These are phyloP conservation scores for Cydia splendana DNA, from an alignment of 1,140 invertebrate species.

Conservation along the genomic window DNA sequence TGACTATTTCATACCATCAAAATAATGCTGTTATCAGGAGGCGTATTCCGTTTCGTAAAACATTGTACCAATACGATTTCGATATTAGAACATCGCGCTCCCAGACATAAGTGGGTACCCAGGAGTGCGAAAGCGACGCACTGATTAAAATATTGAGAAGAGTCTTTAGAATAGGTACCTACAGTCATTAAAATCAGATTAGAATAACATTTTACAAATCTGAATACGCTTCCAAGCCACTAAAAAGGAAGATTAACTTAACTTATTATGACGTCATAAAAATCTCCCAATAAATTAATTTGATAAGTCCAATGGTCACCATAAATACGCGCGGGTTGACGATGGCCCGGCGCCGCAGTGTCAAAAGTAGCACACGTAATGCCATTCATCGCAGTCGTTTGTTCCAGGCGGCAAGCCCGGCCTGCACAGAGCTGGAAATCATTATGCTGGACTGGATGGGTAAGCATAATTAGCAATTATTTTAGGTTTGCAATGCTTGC, in stretches of 20 bases:
- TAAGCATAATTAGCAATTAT: conserved; percentile 73
- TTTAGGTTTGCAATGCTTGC: no score
- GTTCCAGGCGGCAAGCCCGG: conserved; percentile 95
- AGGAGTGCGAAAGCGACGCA: no score
- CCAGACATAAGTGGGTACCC: no score
- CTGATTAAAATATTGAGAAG: no score
- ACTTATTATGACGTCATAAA: no score
- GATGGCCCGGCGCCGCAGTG: no score
- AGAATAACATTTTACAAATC: no score
- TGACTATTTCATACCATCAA: background rate
- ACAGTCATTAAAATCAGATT: no score
- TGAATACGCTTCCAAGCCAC: no score
- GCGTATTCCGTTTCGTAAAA: background rate
- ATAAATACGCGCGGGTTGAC: no score
- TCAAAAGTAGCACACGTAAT: background rate
- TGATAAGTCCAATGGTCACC: background rate
- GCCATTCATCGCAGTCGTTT: conserved; percentile 38
- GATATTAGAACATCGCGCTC: background rate
- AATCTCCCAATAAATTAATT: background rate
- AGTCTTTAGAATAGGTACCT: no score
- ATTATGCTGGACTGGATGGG: conserved; percentile 98
- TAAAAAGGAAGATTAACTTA: no score
- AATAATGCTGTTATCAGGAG: background rate
- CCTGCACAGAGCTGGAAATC: conserved; percentile 98
- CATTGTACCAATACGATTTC: background rate